phyloP scores from a whole-genome alignment of 2,888 invertebrate genomes.

The Tethea ocularis region DNA sequence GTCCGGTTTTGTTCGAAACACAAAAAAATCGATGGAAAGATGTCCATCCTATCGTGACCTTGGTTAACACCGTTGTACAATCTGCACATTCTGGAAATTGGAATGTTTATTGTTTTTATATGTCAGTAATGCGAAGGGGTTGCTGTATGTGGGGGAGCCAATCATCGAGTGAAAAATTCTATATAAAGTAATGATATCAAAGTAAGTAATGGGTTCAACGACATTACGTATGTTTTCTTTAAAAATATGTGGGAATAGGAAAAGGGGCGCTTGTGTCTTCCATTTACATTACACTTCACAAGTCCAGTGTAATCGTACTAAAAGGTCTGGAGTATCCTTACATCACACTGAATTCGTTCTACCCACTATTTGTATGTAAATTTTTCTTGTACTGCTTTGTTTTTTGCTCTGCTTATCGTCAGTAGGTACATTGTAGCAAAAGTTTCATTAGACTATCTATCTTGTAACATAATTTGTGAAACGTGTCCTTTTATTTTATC shows the following conservation, averaged over 20 bases:
- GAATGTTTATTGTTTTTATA: too few species aligned
- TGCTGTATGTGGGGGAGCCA: too few species aligned
- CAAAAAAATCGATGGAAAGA: too few species aligned
- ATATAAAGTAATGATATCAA: too few species aligned
- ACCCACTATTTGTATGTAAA: constrained; percentile 66
- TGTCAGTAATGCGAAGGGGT: too few species aligned
- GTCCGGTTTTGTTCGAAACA: too few species aligned
- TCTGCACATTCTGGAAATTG: too few species aligned
- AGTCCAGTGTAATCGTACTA: constrained; percentile 57
- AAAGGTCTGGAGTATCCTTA: constrained; percentile 47
- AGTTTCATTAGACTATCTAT: constrained; percentile 22
- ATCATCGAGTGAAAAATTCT: too few species aligned
- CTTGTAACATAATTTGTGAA: background rate
- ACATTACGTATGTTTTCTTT: background rate
- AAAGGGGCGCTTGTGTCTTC: constrained; percentile 1
- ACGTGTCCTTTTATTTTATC: background rate
- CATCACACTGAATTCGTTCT: constrained; percentile 39
- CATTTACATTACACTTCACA: constrained; percentile 20
- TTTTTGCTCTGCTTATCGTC: constrained; percentile 39
- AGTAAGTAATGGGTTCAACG: too few species aligned
- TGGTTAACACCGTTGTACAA: too few species aligned
- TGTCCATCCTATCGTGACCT: too few species aligned
- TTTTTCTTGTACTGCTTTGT: constrained; percentile 42
- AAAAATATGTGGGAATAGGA: constrained; percentile 3
- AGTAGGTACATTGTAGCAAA: constrained; percentile 34